Conservation (phyloP, 2,113 vertebrate genomes). For the Hiodon tergisus region DNA sequence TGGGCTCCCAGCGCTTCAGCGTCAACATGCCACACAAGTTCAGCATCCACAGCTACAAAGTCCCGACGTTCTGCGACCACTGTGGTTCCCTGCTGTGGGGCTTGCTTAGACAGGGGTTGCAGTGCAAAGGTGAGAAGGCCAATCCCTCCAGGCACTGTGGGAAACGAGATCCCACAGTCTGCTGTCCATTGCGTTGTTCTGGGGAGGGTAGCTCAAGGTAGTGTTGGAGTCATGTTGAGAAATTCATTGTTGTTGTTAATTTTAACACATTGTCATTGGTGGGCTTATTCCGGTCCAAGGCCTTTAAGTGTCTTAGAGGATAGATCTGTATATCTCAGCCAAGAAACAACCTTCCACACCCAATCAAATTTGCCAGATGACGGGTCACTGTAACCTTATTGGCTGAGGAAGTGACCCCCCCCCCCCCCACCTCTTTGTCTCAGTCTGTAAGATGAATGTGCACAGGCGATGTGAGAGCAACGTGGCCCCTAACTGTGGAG, state of each 20-base stretch:
- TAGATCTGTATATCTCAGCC: no score
- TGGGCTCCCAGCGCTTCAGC: slow-evolving; percentile 95
- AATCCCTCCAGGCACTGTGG: slow-evolving; percentile 15
- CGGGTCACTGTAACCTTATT: no score
- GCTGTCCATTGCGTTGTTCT: background rate
- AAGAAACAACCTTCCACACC: no score
- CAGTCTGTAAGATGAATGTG: slow-evolving; percentile 99
- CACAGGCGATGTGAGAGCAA: slow-evolving; percentile 94
- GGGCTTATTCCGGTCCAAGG: no score
- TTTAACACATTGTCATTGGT: no score
- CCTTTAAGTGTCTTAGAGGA: no score
- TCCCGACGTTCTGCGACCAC: slow-evolving; percentile 48
- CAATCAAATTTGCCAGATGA: no score
- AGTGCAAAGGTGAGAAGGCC: slow-evolving; percentile 86
- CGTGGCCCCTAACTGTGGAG: slow-evolving; percentile 94
- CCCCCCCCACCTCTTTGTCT: slow-evolving; percentile 23
- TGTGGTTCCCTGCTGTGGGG: slow-evolving; percentile 98
- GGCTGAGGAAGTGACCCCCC: no score
- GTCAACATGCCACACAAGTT: slow-evolving; percentile 99
- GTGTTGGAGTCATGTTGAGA: no score
- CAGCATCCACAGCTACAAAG: slow-evolving; percentile 98
- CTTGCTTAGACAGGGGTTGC: slow-evolving; percentile 92
- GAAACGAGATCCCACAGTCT: background rate
- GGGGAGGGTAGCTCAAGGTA: background rate
- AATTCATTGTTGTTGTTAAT: no score